A percentile compares a stretch with the other conserved stretches of the same genome.
phyloP scores from a whole-genome alignment of 1,140 invertebrate genomes.

The Drosophila nannoptera region DNA sequence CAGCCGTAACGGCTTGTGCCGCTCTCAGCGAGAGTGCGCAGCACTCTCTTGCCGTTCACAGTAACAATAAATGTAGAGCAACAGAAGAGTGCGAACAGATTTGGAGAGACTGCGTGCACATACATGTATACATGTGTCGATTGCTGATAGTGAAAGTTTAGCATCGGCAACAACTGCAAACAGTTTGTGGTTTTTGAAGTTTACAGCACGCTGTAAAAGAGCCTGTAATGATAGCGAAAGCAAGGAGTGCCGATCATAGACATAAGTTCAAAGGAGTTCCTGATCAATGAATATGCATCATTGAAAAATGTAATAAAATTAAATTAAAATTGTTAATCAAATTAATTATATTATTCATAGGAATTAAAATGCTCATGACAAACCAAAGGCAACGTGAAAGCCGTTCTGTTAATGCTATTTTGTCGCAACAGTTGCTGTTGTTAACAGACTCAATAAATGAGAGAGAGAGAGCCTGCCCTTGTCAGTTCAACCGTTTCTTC shows the following conservation, averaged over 20 bases:
- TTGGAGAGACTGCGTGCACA: constrained; percentile 18
- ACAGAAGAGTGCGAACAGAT: neutral
- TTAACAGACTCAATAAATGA: constrained; percentile 2
- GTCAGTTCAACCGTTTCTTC: constrained; percentile 5
- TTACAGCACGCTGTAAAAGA: constrained; percentile 45
- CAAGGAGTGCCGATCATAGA: neutral
- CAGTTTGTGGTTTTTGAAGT: constrained; percentile 59
- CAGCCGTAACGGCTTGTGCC: constrained; percentile 14
- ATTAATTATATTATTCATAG: too few relatives aligned
- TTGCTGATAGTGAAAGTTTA: constrained; percentile 68
- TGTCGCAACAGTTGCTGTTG: constrained; percentile 15
- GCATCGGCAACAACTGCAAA: constrained; percentile 39
- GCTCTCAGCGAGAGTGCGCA: constrained; percentile 49
- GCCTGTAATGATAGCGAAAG: constrained; percentile 7
- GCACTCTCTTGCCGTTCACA: neutral
- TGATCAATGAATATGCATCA: neutral
- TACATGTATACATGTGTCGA: constrained; percentile 6
- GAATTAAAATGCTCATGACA: neutral
- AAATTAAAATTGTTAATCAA: neutral
- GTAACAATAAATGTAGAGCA: neutral
- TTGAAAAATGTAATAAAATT: neutral
- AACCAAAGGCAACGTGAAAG: neutral
- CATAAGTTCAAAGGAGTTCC: neutral
- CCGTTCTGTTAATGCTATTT: neutral
- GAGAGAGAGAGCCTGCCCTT: constrained; percentile 27